Base-by-base conservation (phyloP, 2,888 invertebrate genomes). In the Fragum sueziense region DNA sequence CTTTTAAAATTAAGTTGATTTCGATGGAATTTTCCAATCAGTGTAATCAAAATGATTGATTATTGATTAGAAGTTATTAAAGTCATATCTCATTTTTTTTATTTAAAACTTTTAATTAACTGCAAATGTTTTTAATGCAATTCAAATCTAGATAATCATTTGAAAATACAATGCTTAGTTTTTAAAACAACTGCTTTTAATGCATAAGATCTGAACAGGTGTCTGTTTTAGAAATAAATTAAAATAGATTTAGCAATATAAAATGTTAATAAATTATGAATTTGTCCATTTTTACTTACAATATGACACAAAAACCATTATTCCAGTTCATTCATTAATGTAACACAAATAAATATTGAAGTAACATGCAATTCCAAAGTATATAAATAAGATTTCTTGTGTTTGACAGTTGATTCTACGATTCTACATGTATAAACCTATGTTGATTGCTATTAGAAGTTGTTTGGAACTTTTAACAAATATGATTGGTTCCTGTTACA, bases 401-500 rank as follows among this genome's bases (percentile, higher is more conserved):
- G 61, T 51, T 47, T 54, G 52, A 69, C 68, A 57, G 69, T 37
- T 33, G 76, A 65, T 77, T 80, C 68, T 82, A 84, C 86, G 76
- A 65, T 77, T 80, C 68, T 82, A 84, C 86, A 85, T 75, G 81
- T 77, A 81, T 70, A 79, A 76, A 76, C 80, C 76, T 73, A 73
- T 79, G 79, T 34, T 73, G 31, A 52, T 74, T 72, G 76, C 78
- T 77, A 80, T 78, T 76, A 81, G 79, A 78, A 82, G 69, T 77
- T 82, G 74, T 79, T 79, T 76, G 76, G 80, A 72, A 52, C 31
- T 51, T 59, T 73, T 68, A 70, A 62, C 69, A 57, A 14, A 59
- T 74, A 70, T 81, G 82, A 87, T 87, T 87, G 86, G 86, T 80
- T 79, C 61, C 74, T 77, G 77, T 78, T 62, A 72, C 74, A 78